These are phyloP conservation scores for Sinocyclocheilus anshuiensis DNA, from an alignment of 2,113 vertebrate genomes.

Conservation along the genomic window DNA sequence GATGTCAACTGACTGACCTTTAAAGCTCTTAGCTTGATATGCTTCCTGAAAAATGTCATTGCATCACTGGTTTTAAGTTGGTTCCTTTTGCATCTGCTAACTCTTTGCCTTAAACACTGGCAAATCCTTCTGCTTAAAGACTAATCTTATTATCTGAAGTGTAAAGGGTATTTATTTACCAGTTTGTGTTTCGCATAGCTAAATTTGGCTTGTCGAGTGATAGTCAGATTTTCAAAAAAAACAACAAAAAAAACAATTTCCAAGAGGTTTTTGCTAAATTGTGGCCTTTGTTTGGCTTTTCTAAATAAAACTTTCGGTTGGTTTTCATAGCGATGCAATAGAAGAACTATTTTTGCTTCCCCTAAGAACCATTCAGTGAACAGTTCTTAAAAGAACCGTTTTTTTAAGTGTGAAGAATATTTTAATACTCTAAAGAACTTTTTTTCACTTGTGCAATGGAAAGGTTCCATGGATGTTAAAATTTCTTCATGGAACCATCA, in stretches of 20 bases:
- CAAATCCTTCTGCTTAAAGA: conserved; percentile 26
- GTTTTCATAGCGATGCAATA: background rate
- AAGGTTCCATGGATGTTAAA: no score
- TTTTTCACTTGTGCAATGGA: no score
- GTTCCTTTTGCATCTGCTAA: background rate
- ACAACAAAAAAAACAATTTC: background rate
- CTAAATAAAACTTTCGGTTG: background rate
- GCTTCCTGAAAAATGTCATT: background rate
- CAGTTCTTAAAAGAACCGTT: no score
- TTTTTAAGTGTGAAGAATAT: no score
- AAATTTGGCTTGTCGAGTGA: background rate
- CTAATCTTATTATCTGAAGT: conserved; percentile 34
- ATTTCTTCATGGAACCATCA: no score
- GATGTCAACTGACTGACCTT: background rate
- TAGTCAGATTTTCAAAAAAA: background rate
- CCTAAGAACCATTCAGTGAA: no score
- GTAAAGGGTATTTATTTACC: conserved; percentile 35
- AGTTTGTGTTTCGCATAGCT: background rate
- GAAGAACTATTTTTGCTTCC: background rate
- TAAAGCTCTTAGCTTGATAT: background rate
- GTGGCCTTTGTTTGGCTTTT: background rate
- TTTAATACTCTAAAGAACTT: no score
- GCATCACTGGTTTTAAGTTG: conserved; percentile 9
- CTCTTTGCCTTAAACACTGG: conserved; percentile 6
- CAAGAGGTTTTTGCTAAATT: background rate